phyloP scores from a whole-genome alignment of 1,140 invertebrate species.

The Orchestia grillus region DNA sequence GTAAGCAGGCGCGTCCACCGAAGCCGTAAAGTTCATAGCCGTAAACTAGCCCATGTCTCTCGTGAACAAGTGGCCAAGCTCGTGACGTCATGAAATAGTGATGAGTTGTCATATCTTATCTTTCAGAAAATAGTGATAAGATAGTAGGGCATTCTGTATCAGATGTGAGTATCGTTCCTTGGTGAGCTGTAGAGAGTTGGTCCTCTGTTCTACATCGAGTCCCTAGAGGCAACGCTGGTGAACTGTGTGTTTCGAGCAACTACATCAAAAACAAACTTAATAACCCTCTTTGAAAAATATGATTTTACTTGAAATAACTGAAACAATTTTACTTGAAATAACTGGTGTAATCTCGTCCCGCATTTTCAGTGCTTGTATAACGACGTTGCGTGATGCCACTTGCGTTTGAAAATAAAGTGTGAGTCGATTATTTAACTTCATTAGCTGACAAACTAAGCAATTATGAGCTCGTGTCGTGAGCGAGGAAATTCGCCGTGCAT shows the following conservation, averaged over 20 bases:
- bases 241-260: not conserved
- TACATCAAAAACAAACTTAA: not conserved
- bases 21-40: not conserved
- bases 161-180: not conserved
- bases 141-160: not conserved
- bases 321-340: not conserved
- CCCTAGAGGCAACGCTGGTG: not conserved
- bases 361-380: not conserved
- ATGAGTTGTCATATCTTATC: not conserved
- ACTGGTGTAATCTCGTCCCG: not conserved
- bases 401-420: not conserved
- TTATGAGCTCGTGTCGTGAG: too few species aligned
- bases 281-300: not conserved
- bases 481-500: too few species aligned
- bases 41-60: not conserved
- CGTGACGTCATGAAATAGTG: not conserved
- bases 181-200: not conserved
- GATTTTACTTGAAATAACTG: not conserved
- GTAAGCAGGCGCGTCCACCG: not conserved
- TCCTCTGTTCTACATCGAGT: not conserved
- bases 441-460: too few species aligned
- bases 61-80: not conserved
- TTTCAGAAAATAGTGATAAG: not conserved
- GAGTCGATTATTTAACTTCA: too few species aligned
- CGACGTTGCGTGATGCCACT: not conserved